These are phyloP conservation scores for Lethenteron camtschaticum DNA, from an alignment of 2,113 vertebrate species.

Conservation along the genomic window DNA sequence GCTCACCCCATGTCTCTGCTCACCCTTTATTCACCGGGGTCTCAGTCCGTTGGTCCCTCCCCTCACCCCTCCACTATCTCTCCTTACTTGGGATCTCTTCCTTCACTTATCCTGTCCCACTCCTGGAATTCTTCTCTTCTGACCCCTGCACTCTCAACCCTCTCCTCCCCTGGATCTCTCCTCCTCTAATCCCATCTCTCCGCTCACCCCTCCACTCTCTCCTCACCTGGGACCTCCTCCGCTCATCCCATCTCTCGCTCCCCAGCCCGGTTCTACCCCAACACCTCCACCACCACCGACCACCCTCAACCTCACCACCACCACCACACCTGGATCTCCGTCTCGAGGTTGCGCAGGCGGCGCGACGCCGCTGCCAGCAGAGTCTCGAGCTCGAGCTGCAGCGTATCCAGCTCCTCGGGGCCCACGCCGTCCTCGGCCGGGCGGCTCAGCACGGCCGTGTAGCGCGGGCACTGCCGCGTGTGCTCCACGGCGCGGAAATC, in stretches of 20 bases:
- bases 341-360: constrained; percentile 66
- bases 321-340: constrained; percentile 64
- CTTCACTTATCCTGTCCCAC: background rate
- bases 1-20: background rate
- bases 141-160: background rate
- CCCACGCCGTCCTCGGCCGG: constrained; percentile 92
- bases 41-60: background rate
- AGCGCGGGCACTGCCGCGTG: constrained; percentile 71
- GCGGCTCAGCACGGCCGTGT: constrained; percentile 73
- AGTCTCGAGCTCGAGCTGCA: constrained; percentile 89
- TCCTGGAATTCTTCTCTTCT: background rate
- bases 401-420: constrained; percentile 84
- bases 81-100: background rate
- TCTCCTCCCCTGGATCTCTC: background rate
- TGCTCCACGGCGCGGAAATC: constrained; percentile 97
- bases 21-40: background rate
- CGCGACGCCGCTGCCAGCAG: constrained; percentile 76
- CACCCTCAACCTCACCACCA: background rate
- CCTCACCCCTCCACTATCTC: background rate
- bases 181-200: background rate
- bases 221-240: background rate
- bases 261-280: background rate
- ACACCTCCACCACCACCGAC: background rate
- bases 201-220: background rate
- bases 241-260: background rate